Percentiles rank a stretch among this genome's conserved stretches.
Evolutionary conservation across 2,888 invertebrate genomes (phyloP).

Genomic region (Trachelus tabidus): DNA sequence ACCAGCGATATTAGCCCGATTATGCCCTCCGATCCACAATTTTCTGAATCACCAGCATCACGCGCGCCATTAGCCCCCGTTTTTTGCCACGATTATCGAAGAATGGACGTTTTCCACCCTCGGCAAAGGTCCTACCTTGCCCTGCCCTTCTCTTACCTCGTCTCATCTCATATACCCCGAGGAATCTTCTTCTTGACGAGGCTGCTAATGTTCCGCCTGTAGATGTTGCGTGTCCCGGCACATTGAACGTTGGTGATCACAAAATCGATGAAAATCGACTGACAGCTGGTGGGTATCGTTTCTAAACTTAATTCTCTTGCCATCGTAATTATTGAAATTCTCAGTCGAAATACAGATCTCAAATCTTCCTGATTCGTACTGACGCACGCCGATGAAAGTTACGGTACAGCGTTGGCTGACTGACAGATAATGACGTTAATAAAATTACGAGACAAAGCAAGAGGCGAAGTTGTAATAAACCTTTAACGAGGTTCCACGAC

Average conservation of each 20-base stretch:
- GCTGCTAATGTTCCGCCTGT: constrained; percentile 53
- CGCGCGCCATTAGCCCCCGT: constrained; percentile 37
- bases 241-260: constrained; percentile 52
- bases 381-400: neutral
- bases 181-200: constrained; percentile 15
- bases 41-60: constrained; percentile 53
- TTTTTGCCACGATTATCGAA: constrained; percentile 38
- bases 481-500: neutral
- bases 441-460: neutral
- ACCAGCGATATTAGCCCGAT: constrained; percentile 53
- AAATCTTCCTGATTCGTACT: neutral
- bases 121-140: neutral
- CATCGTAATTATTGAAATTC: neutral
- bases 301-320: neutral
- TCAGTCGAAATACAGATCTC: neutral
- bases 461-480: neutral
- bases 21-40: constrained; percentile 52
- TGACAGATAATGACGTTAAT: neutral
- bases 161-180: constrained; percentile 5
- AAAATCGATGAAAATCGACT: constrained; percentile 31
- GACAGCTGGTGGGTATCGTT: neutral
- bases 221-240: constrained; percentile 56
- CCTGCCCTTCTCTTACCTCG: neutral
- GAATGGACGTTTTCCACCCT: constrained; percentile 17
- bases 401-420: neutral